Conservation (phyloP, 2,797 vertebrate species). For the Lindbergichthys nudifrons region DNA sequence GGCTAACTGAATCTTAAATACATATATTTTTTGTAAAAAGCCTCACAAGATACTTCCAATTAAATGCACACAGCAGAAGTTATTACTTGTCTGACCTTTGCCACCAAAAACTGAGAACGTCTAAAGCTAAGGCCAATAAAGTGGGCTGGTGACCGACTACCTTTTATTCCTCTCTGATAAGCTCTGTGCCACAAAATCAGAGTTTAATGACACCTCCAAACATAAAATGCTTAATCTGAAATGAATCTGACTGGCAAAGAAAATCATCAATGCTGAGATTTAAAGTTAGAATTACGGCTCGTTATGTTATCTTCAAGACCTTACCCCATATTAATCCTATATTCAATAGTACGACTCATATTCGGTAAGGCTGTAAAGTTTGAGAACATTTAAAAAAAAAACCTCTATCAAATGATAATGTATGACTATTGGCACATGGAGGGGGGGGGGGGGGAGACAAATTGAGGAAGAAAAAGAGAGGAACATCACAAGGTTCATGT, state of each 20-base stretch:
- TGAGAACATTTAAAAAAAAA: neutral
- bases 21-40: neutral
- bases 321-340: too few relatives aligned
- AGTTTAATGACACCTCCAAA: conserved; percentile 2
- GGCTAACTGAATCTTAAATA: neutral
- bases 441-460: neutral
- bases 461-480: conserved; percentile 10
- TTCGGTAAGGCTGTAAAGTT: too few relatives aligned
- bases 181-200: neutral
- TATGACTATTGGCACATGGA: neutral
- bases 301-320: neutral
- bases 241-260: neutral
- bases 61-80: neutral
- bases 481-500: conserved; percentile 1
- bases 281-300: neutral
- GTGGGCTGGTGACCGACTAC: neutral
- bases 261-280: conserved; percentile 1
- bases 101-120: neutral
- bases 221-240: conserved; percentile 7
- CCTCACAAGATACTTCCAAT: neutral
- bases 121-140: conserved; percentile 13
- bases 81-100: neutral
- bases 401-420: neutral
- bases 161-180: conserved; percentile 11
- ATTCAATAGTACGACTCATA: too few relatives aligned